Evolutionary conservation across 2,888 invertebrate genomes (phyloP).

Genomic region (Syrphus vitripennis): DNA sequence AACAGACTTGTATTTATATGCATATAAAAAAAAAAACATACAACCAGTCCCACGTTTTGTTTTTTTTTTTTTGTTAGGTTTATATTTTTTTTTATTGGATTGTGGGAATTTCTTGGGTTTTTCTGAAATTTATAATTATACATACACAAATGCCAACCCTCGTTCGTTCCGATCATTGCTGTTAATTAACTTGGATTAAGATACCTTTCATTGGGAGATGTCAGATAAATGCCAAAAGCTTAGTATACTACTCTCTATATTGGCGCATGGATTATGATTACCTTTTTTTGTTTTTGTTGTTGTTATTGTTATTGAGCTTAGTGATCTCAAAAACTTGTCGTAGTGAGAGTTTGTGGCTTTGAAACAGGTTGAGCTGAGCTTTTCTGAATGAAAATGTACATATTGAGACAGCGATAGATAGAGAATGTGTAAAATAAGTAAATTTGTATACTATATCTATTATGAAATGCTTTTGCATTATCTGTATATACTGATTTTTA

Average conservation of each 20-base stretch:
- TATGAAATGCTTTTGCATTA: background rate
- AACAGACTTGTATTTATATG: slow-evolving; percentile 10
- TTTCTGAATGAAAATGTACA: slow-evolving; percentile 62
- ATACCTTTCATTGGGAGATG: slow-evolving; percentile 47
- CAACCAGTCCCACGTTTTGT: slow-evolving; percentile 72
- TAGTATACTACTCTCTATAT: background rate
- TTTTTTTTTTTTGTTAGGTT: slow-evolving; percentile 43
- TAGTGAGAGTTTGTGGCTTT: slow-evolving; percentile 55
- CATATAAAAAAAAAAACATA: slow-evolving; percentile 15
- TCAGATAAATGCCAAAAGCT: slow-evolving; percentile 58
- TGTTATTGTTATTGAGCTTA: background rate
- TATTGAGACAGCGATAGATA: background rate
- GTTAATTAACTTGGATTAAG: slow-evolving; percentile 47
- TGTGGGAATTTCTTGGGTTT: slow-evolving; percentile 82
- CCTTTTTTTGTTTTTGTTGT: background rate
- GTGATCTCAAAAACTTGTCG: slow-evolving; percentile 11
- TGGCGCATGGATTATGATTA: slow-evolving; percentile 18
- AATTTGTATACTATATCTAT: background rate
- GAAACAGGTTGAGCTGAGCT: slow-evolving; percentile 41
- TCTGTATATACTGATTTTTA: background rate
- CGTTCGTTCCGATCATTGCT: slow-evolving; percentile 39
- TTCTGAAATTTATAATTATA: slow-evolving; percentile 78
- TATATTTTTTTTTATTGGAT: slow-evolving; percentile 73
- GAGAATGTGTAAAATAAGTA: background rate
- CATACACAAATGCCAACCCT: slow-evolving; percentile 46